phyloP scores from a whole-genome alignment of 2,113 vertebrate species.

The Martes martes region DNA sequence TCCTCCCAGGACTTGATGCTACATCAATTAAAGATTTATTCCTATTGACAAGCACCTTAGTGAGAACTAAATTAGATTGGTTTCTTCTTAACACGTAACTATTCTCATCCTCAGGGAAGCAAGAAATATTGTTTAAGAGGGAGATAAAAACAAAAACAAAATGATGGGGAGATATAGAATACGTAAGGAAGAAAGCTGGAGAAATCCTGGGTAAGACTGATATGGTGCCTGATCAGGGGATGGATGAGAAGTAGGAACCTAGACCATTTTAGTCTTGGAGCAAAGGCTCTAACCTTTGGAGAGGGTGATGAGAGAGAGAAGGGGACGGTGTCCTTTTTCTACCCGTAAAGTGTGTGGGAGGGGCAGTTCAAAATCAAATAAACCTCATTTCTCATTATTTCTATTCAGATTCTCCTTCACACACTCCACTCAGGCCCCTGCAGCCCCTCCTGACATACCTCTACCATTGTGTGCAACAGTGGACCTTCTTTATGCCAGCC shows the following conservation, averaged over 20 bases:
- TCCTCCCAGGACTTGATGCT: not conserved
- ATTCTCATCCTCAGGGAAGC: not conserved
- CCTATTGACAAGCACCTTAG: not conserved
- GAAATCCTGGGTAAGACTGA: not conserved
- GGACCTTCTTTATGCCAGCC: not conserved
- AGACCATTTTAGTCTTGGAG: not conserved
- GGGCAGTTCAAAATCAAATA: not conserved
- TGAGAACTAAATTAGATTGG: not conserved
- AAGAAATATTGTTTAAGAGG: not conserved
- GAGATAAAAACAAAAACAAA: not conserved
- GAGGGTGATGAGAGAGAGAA: not conserved
- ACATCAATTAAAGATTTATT: not conserved
- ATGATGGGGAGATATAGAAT: rapidly evolving
- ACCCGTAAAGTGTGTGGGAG: not conserved
- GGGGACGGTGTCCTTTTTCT: not conserved
- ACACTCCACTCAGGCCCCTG: not conserved
- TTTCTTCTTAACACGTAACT: not conserved
- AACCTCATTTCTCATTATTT: not conserved
- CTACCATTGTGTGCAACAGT: not conserved
- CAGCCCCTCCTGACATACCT: not conserved
- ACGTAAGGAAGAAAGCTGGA: not conserved
- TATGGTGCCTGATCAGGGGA: no score
- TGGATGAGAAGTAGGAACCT: not conserved
- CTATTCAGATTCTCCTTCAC: not conserved
- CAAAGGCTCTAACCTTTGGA: not conserved